These are phyloP conservation scores for Leptinotarsa tumamoca DNA, from an alignment of 2,888 invertebrate genomes.

Conservation along the genomic window DNA sequence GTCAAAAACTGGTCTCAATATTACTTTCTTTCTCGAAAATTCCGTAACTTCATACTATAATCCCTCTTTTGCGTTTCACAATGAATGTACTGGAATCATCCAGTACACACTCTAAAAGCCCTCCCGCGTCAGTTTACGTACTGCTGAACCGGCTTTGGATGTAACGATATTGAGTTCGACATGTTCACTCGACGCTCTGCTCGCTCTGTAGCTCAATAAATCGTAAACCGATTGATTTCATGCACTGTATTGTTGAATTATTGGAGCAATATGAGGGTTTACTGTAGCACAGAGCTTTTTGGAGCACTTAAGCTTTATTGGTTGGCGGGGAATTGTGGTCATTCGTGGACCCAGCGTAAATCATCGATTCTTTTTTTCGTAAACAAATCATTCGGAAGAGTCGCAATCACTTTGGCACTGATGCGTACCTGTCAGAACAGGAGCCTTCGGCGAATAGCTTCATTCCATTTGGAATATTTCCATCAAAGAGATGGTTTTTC, in stretches of 20 bases:
- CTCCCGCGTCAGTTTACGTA: neutral
- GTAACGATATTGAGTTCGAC: slow-evolving; percentile 18
- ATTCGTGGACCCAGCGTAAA: neutral
- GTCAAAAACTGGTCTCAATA: too few species aligned
- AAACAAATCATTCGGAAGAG: neutral
- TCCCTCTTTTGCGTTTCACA: neutral
- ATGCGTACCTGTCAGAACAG: too few species aligned
- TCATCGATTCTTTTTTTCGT: neutral
- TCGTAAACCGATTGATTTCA: slow-evolving; percentile 20
- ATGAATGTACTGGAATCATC: neutral
- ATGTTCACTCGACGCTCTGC: slow-evolving; percentile 20
- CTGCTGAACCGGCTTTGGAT: slow-evolving; percentile 1
- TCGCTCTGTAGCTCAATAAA: slow-evolving; percentile 20
- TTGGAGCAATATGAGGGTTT: slow-evolving; percentile 19
- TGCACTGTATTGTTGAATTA: slow-evolving; percentile 21
- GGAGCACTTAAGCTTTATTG: slow-evolving; percentile 18
- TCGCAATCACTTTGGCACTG: neutral
- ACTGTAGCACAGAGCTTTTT: slow-evolving; percentile 13
- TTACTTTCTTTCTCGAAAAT: neutral
- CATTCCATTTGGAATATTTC: too few species aligned
- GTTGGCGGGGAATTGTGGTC: neutral
- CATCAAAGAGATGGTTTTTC: too few species aligned
- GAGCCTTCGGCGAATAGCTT: too few species aligned
- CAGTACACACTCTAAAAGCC: neutral
- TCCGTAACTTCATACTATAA: neutral